These are phyloP conservation scores for Neostethus bicornis DNA, from an alignment of 2,797 vertebrate species.

Conservation along the genomic window DNA sequence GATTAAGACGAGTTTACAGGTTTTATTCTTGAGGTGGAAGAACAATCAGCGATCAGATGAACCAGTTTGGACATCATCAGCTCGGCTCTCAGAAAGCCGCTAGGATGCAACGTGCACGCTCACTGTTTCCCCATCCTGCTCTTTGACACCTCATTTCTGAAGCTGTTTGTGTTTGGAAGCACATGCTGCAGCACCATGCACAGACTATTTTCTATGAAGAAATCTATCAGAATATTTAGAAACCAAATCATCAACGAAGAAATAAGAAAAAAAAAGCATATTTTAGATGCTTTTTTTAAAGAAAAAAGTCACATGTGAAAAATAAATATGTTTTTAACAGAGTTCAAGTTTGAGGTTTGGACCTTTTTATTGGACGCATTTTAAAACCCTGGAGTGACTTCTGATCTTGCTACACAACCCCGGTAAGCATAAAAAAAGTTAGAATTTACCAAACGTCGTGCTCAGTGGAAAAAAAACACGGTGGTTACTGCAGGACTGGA, in stretches of 20 bases:
- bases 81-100: neutral
- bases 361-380: no score
- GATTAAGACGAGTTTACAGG: neutral
- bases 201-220: conserved; percentile 50
- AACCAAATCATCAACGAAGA: no score
- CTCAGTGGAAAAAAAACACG: no score
- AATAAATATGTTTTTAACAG: conserved; percentile 56
- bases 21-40: conserved; percentile 28
- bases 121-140: conserved; percentile 15
- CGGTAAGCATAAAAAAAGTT: no score
- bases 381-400: no score
- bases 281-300: conserved; percentile 55
- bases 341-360: conserved; percentile 25
- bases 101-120: neutral
- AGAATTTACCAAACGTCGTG: no score
- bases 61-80: conserved; percentile 20
- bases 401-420: no score
- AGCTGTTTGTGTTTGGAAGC: conserved; percentile 44
- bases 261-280: conserved; percentile 29
- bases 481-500: no score
- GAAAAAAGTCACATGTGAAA: conserved; percentile 46
- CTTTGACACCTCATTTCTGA: neutral
- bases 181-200: conserved; percentile 25
- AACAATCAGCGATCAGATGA: conserved; percentile 35
- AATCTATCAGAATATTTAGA: conserved; percentile 54